Evolutionary conservation across 2,113 vertebrate species (phyloP).

Genomic region (Bubo bubo): DNA sequence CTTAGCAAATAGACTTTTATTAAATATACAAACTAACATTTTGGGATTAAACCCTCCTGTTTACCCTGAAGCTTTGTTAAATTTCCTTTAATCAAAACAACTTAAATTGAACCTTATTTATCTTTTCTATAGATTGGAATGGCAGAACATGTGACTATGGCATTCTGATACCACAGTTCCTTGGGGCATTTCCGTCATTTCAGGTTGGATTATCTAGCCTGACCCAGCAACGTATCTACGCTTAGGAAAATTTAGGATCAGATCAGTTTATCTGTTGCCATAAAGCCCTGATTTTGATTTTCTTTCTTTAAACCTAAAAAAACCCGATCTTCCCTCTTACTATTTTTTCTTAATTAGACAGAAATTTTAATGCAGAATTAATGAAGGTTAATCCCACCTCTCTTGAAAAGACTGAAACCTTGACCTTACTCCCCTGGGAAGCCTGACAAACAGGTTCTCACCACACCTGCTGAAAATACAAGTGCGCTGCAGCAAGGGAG

Average conservation of each 20-base stretch:
- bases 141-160: not conserved
- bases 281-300: not conserved
- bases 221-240: not conserved
- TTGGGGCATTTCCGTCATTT: not conserved
- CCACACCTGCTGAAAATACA: not conserved
- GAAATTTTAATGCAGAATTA: not conserved
- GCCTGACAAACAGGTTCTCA: not conserved
- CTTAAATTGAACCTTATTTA: not conserved
- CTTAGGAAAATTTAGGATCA: not conserved
- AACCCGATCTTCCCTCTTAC: not conserved
- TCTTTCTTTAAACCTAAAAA: not conserved
- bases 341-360: not conserved
- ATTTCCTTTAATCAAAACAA: slow-evolving; percentile 37
- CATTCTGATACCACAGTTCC: not conserved
- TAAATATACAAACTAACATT: not conserved
- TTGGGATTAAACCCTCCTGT: not conserved
- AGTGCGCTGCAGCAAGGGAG: not conserved
- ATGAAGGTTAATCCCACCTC: not conserved
- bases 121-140: not conserved
- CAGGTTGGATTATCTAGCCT: not conserved
- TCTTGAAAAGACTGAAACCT: not conserved
- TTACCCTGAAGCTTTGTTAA: not conserved
- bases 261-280: not conserved
- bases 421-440: not conserved
- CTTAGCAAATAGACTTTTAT: not conserved